A percentile compares a stretch with the other conserved stretches of the same genome.
Conservation (phyloP, 2,888 invertebrate species). For the Torymus aiolomorphi region DNA sequence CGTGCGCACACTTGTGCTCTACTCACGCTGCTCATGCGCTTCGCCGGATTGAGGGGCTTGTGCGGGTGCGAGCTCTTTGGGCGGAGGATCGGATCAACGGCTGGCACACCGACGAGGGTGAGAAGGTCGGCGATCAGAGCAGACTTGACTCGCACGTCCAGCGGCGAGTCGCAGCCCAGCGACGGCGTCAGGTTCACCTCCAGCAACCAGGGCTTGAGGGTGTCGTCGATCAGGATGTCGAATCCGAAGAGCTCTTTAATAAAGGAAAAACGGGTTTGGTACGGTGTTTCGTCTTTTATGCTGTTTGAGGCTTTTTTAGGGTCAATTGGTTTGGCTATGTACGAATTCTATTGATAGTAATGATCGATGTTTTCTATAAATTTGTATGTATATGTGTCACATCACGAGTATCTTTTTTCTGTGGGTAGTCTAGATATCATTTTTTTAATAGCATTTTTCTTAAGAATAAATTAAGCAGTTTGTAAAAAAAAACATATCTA, state of each 20-base stretch:
- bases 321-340: no score
- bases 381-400: no score
- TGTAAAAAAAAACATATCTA: no score
- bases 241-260: slow-evolving; percentile 92
- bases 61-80: slow-evolving; percentile 67
- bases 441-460: no score
- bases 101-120: slow-evolving; percentile 92
- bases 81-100: slow-evolving; percentile 82
- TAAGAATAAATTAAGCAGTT: no score
- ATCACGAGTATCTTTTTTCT: no score
- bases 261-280: background rate
- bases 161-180: slow-evolving; percentile 92
- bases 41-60: slow-evolving; percentile 66
- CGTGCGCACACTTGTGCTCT: background rate
- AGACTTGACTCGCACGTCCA: slow-evolving; percentile 95
- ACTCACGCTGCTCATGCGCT: slow-evolving; percentile 68
- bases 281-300: no score
- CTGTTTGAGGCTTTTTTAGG: no score
- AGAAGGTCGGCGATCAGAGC: slow-evolving; percentile 93
- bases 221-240: slow-evolving; percentile 94
- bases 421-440: no score
- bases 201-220: slow-evolving; percentile 94
- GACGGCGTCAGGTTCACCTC: slow-evolving; percentile 97
- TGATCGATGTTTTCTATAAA: no score
- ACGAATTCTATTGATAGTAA: no score